These are phyloP conservation scores for Smutsia temminckii DNA, from an alignment of 2,797 vertebrate species.

Conservation along the genomic window DNA sequence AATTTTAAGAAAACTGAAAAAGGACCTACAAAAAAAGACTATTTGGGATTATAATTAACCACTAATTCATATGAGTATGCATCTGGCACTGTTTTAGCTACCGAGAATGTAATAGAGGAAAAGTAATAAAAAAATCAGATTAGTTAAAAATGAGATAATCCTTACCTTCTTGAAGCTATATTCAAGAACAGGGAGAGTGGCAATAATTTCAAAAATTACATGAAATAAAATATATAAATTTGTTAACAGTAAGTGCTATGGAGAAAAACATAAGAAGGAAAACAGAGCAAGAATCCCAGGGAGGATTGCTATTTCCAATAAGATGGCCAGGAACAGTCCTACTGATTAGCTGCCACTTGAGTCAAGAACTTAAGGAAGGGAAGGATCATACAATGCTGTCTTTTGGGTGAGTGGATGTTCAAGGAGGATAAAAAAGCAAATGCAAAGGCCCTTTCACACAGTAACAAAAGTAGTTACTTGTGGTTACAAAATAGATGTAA, in stretches of 20 bases:
- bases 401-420: background rate
- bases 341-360: background rate
- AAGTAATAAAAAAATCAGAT: background rate
- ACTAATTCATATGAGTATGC: slow-evolving; percentile 23
- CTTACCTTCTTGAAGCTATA: background rate
- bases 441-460: background rate
- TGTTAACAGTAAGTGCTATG: background rate
- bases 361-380: slow-evolving; percentile 8
- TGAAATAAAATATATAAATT: background rate
- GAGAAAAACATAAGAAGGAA: background rate
- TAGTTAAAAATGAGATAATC: background rate
- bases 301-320: background rate
- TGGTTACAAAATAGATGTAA: background rate
- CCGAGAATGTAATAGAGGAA: background rate
- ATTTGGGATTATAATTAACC: background rate
- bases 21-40: background rate
- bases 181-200: background rate
- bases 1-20: slow-evolving; percentile 49
- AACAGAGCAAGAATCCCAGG: background rate
- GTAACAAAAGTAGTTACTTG: background rate
- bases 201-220: slow-evolving; percentile 1
- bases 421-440: background rate
- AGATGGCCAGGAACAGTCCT: background rate
- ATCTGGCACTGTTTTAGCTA: background rate
- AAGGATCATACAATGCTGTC: background rate